Evolutionary conservation across 2,113 vertebrate species (phyloP).

Genomic region (Poicephalus gulielmi): DNA sequence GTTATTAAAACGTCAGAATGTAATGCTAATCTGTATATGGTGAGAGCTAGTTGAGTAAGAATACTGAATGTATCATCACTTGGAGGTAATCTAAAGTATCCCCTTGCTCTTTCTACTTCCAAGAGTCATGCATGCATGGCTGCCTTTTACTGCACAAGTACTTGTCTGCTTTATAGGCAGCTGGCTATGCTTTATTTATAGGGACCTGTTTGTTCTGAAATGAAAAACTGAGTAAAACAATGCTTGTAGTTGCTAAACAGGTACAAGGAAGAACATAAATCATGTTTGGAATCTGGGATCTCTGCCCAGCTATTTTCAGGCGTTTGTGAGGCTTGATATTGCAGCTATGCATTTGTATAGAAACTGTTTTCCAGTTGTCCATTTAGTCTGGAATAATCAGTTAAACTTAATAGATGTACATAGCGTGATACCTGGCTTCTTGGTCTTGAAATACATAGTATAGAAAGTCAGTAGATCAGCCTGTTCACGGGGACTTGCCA

Average conservation of each 20-base stretch:
- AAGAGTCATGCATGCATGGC: accelerated
- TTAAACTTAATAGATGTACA: not conserved
- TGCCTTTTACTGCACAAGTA: not conserved
- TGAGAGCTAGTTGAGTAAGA: not conserved
- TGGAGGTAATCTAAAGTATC: not conserved
- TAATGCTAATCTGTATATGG: not conserved
- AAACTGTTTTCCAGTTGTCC: not conserved
- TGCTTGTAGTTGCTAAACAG: not conserved
- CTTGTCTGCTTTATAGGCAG: not conserved
- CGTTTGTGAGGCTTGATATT: not conserved
- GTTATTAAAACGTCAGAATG: not conserved
- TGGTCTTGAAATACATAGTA: not conserved
- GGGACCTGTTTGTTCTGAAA: not conserved
- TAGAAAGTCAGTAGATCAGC: accelerated
- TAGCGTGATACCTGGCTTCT: not conserved
- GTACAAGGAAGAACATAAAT: not conserved
- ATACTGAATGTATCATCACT: not conserved
- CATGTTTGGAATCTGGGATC: not conserved
- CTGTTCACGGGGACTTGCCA: not conserved
- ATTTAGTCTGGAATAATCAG: not conserved
- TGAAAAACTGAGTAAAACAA: not conserved
- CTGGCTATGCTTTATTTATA: not conserved
- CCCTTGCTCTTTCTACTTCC: not conserved
- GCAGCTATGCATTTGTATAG: not conserved
- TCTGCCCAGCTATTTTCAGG: not conserved